Evolutionary conservation across 2,113 vertebrate species (phyloP).

Genomic region (Antechinus flavipes): DNA sequence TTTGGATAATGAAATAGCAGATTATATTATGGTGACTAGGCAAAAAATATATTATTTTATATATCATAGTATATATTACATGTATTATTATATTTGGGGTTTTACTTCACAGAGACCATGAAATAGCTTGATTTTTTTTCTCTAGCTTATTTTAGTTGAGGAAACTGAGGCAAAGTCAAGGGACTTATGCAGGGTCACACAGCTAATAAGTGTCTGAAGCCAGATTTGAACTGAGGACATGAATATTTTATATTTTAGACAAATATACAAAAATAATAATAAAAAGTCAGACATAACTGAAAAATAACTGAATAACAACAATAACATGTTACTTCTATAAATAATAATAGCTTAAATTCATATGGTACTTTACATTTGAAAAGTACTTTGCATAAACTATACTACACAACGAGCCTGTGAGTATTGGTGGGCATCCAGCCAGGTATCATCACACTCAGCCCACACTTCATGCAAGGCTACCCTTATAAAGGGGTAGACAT

Average conservation of each 20-base stretch:
- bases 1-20: not conserved
- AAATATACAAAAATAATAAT: not conserved
- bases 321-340: not conserved
- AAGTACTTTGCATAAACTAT: not conserved
- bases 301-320: not conserved
- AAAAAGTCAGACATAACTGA: not conserved
- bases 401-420: not conserved
- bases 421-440: not conserved
- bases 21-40: not conserved
- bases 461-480: not conserved
- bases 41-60: too few relatives aligned
- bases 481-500: not conserved
- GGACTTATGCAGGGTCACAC: too few relatives aligned
- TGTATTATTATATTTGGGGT: too few relatives aligned
- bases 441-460: not conserved
- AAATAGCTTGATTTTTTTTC: too few relatives aligned
- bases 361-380: not conserved
- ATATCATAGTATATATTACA: too few relatives aligned
- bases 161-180: too few relatives aligned
- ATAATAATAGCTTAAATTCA: not conserved
- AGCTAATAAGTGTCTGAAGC: too few relatives aligned
- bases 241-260: too few relatives aligned
- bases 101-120: too few relatives aligned
- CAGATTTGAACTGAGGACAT: too few relatives aligned
- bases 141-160: too few relatives aligned